Percentiles rank a stretch among this genome's conserved stretches.
Evolutionary conservation across 2,797 vertebrate genomes (phyloP).

Genomic region (Kryptopterus vitreolus): DNA sequence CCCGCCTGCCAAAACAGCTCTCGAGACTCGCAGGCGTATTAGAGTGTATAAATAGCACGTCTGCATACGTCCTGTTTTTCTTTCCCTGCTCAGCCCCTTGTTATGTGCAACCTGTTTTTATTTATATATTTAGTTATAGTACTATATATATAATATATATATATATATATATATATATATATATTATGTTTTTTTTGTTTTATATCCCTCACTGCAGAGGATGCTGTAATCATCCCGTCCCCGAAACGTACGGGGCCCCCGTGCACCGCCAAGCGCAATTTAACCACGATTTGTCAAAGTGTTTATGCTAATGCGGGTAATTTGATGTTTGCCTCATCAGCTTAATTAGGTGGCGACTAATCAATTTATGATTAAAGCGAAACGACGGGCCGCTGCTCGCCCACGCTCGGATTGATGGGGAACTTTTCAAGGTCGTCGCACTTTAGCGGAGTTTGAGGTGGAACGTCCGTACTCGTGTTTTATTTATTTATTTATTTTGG

Average conservation of each 20-base stretch:
- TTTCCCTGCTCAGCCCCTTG: slow-evolving; percentile 13
- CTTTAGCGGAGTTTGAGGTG: not conserved
- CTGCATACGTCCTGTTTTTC: slow-evolving; percentile 11
- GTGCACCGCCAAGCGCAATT: slow-evolving; percentile 35
- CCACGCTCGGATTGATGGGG: slow-evolving; percentile 19
- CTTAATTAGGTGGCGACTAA: slow-evolving; percentile 66
- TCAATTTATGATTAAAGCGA: slow-evolving; percentile 56
- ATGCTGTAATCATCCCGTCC: slow-evolving; percentile 12
- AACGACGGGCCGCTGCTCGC: not conserved
- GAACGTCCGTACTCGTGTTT: not conserved
- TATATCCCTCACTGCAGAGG: not conserved
- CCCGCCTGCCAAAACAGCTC: slow-evolving; percentile 36
- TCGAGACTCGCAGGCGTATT: slow-evolving; percentile 32
- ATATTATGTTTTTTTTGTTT: too few species aligned
- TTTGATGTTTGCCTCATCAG: slow-evolving; percentile 59
- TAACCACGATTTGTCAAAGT: slow-evolving; percentile 50
- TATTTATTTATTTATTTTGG: too few species aligned
- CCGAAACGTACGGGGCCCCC: not conserved
- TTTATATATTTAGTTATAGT: too few species aligned
- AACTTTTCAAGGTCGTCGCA: slow-evolving; percentile 27
- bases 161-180: too few species aligned
- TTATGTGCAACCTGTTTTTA: slow-evolving; percentile 10
- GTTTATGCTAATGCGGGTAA: slow-evolving; percentile 57
- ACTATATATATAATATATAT: too few species aligned
- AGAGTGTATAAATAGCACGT: slow-evolving; percentile 40